phyloP scores from a whole-genome alignment of 2,797 vertebrate genomes.

The Prionace glauca region DNA sequence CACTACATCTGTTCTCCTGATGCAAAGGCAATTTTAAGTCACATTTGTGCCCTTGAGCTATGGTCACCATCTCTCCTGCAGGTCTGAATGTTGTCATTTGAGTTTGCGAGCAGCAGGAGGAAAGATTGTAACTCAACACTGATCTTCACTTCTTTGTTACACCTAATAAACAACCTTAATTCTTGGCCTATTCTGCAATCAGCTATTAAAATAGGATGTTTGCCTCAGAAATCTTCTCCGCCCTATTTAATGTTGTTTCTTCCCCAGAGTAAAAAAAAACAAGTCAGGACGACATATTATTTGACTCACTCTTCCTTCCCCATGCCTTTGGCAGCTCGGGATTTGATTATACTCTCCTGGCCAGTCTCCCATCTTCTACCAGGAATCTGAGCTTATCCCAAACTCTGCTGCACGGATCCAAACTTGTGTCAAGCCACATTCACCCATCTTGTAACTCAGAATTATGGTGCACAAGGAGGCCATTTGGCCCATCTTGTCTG shows the following conservation, averaged over 20 bases:
- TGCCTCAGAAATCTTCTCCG: background rate
- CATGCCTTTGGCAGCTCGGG: background rate
- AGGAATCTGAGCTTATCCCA: background rate
- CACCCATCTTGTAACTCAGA: background rate
- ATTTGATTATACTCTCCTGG: background rate
- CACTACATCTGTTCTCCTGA: slow-evolving; percentile 13
- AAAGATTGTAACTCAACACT: background rate
- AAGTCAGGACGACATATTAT: background rate
- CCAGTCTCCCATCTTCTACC: background rate
- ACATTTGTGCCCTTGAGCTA: background rate
- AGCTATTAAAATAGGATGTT: background rate
- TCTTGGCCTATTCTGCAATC: background rate
- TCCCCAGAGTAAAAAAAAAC: background rate
- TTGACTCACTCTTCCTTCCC: background rate
- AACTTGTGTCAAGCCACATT: background rate
- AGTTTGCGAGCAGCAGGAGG: background rate
- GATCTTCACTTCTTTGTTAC: background rate
- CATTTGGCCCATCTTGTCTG: too few relatives aligned
- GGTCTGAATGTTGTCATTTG: background rate
- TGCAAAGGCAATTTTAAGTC: background rate
- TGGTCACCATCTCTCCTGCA: background rate
- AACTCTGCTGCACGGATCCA: background rate
- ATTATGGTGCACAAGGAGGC: too few relatives aligned
- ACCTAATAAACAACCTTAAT: background rate
- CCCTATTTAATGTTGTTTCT: background rate